Evolutionary conservation across 2,113 vertebrate species (phyloP).

Genomic region (Rynchops niger): DNA sequence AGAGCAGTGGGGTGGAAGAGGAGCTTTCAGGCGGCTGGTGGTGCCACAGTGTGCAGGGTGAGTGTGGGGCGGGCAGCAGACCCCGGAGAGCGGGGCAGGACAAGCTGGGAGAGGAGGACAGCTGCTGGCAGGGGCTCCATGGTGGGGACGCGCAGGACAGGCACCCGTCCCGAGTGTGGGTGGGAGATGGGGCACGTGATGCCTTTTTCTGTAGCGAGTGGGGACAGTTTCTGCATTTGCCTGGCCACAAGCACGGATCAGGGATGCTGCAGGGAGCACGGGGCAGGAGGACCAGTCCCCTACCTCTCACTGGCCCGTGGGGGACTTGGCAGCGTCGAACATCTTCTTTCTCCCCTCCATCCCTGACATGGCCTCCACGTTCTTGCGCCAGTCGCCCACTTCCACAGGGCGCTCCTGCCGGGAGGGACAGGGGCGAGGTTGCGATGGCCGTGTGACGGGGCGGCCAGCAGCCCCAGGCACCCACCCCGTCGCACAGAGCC

Average conservation of each 20-base stretch:
- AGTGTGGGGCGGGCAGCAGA: neutral
- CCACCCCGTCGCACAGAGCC: too few relatives aligned
- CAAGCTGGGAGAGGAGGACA: neutral
- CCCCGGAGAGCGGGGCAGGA: fast-evolving
- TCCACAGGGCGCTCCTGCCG: constrained; percentile 87
- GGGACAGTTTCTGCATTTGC: neutral
- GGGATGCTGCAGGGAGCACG: neutral
- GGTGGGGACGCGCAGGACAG: neutral
- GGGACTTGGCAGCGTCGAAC: constrained; percentile 90
- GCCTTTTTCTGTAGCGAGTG: neutral
- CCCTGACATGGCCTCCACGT: constrained; percentile 95
- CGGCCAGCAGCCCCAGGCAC: neutral
- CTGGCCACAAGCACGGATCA: neutral
- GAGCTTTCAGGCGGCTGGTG: fast-evolving
- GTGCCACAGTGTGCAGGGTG: neutral
- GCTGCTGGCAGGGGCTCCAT: neutral
- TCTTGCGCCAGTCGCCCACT: constrained; percentile 95
- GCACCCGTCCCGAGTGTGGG: fast-evolving
- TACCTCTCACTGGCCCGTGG: constrained; percentile 76
- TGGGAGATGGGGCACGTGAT: neutral
- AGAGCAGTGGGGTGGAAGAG: neutral
- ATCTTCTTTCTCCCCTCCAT: constrained; percentile 98
- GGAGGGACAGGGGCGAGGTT: neutral
- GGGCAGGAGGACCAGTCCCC: neutral
- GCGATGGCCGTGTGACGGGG: fast-evolving